A percentile compares a stretch with the other conserved stretches of the same genome.
phyloP scores from a whole-genome alignment of 1,140 invertebrate genomes.

The Sarcophaga bullata region DNA sequence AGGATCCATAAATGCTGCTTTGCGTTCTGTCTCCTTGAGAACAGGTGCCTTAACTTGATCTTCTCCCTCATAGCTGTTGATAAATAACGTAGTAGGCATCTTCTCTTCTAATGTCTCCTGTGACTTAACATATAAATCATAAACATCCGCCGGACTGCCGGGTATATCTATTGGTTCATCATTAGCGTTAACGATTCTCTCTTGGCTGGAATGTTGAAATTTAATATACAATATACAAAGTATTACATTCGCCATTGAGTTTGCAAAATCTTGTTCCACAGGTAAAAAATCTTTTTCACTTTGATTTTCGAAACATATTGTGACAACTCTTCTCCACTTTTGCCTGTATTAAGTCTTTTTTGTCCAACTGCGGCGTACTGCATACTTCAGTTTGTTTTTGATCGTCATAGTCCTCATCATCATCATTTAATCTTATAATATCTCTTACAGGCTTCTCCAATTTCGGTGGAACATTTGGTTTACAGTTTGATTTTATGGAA shows the following conservation, averaged over 20 bases:
- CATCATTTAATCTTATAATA: constrained; percentile 51
- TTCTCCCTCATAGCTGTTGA: constrained; percentile 56
- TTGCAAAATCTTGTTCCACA: constrained; percentile 55
- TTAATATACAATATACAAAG: constrained; percentile 57
- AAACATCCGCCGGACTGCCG: constrained; percentile 54
- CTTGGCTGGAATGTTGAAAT: constrained; percentile 54
- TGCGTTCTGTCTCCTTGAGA: constrained; percentile 52
- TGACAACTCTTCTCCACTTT: constrained; percentile 57
- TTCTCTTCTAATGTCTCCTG: background rate
- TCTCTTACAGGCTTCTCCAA: constrained; percentile 44
- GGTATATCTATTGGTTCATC: constrained; percentile 41
- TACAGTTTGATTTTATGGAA: constrained; percentile 56
- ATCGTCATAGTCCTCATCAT: constrained; percentile 1
- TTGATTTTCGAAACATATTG: constrained; percentile 55
- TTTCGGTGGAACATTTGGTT: constrained; percentile 53
- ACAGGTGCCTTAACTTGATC: constrained; percentile 55
- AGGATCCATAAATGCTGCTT: constrained; percentile 54
- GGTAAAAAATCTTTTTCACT: constrained; percentile 59
- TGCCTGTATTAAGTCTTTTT: constrained; percentile 28
- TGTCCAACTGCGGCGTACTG: background rate
- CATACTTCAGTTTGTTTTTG: too few species aligned
- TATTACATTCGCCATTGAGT: constrained; percentile 47
- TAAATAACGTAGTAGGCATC: constrained; percentile 52
- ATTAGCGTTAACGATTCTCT: background rate
- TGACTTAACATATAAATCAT: constrained; percentile 47